Evolutionary conservation across 2,797 vertebrate genomes (phyloP).

Genomic region (Percopsis omiscomaycus): DNA sequence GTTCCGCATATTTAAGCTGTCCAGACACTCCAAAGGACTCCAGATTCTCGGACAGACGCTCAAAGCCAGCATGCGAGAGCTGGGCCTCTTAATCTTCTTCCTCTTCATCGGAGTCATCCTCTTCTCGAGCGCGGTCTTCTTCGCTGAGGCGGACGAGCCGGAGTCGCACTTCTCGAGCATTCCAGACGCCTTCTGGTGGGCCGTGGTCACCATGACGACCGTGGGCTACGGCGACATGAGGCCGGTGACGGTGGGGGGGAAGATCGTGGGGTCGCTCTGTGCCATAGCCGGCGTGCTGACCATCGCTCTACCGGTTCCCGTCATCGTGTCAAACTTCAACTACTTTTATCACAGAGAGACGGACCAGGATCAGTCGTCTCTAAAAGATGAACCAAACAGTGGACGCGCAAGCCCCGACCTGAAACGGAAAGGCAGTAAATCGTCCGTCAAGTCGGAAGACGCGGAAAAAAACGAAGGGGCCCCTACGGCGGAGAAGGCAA

Average conservation of each 20-base stretch:
- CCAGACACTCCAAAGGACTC: constrained; percentile 93
- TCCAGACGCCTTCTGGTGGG: constrained; percentile 99
- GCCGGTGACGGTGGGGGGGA: constrained; percentile 92
- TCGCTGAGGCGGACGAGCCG: constrained; percentile 91
- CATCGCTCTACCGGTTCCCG: constrained; percentile 93
- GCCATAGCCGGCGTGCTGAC: constrained; percentile 96
- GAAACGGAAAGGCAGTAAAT: constrained; percentile 78
- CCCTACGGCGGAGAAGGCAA: constrained; percentile 79
- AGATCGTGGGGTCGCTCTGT: constrained; percentile 94
- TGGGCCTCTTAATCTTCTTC: constrained; percentile 96
- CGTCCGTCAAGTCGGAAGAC: constrained; percentile 80
- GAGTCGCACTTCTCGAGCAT: constrained; percentile 96
- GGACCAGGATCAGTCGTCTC: constrained; percentile 86
- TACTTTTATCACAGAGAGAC: constrained; percentile 98
- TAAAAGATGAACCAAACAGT: constrained; percentile 84
- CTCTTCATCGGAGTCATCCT: constrained; percentile 96
- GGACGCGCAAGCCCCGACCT: constrained; percentile 69
- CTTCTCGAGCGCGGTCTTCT: constrained; percentile 95
- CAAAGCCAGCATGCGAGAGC: constrained; percentile 94
- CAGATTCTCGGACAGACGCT: constrained; percentile 95
- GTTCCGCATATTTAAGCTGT: constrained; percentile 96
- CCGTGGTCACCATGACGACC: constrained; percentile 96
- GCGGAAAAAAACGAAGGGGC: constrained; percentile 77
- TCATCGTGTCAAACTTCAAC: constrained; percentile 98
- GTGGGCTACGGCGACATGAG: constrained; percentile 97